Percentiles rank a stretch among this genome's conserved stretches.
Conservation (phyloP, 1,140 invertebrate genomes). For the Pseudomyrmex pallidus region DNA sequence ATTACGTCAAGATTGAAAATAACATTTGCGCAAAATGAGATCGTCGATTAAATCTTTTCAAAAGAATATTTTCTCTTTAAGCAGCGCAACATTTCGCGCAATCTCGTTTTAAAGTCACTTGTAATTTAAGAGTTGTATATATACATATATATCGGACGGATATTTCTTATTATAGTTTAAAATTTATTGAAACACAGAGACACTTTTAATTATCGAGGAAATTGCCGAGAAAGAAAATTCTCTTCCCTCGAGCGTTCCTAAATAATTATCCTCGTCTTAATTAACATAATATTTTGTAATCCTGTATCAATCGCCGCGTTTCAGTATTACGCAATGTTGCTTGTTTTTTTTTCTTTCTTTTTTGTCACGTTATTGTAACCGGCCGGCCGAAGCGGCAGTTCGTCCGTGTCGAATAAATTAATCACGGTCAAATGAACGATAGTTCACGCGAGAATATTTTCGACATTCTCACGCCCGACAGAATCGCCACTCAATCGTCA, state of each 20-base stretch:
- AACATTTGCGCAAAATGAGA: background rate
- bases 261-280: background rate
- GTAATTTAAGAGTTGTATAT: background rate
- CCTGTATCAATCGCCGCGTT: background rate
- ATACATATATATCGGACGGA: background rate
- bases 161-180: constrained; percentile 2
- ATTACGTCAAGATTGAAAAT: constrained; percentile 15
- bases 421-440: constrained; percentile 39
- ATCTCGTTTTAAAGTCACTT: background rate
- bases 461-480: constrained; percentile 38
- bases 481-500: constrained; percentile 44
- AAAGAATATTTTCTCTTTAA: constrained; percentile 5
- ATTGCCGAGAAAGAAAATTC: background rate
- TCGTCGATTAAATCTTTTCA: background rate
- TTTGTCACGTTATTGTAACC: constrained; percentile 7
- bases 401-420: constrained; percentile 43
- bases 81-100: constrained; percentile 9
- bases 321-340: background rate
- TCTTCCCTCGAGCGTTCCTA: background rate
- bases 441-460: constrained; percentile 40
- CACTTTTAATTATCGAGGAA: constrained; percentile 37
- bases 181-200: constrained; percentile 34
- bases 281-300: constrained; percentile 28
- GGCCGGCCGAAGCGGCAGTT: background rate
- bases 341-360: background rate